These are phyloP conservation scores for Thymelicus sylvestris DNA, from an alignment of 2,888 invertebrate genomes.

Conservation along the genomic window DNA sequence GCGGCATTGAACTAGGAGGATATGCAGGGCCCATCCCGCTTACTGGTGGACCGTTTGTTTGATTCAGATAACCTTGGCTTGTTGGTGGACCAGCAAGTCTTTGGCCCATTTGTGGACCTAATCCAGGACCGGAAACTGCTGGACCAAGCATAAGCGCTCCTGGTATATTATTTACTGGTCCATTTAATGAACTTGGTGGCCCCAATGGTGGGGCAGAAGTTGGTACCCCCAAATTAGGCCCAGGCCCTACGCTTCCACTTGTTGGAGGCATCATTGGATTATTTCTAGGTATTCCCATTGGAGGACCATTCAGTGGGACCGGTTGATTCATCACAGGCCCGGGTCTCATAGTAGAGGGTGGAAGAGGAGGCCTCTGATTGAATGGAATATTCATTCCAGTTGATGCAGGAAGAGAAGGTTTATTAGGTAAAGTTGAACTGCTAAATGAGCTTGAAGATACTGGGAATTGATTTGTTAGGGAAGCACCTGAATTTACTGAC, in stretches of 20 bases:
- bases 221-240: constrained; percentile 37
- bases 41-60: constrained; percentile 31
- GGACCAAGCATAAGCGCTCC: constrained; percentile 9
- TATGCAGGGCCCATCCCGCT: constrained; percentile 39
- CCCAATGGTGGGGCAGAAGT: constrained; percentile 42
- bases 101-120: constrained; percentile 41
- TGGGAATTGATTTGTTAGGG: constrained; percentile 49
- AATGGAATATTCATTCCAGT: constrained; percentile 42
- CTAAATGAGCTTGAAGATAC: constrained; percentile 54
- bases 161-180: constrained; percentile 40
- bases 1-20: constrained; percentile 44
- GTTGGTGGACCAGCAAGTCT: constrained; percentile 37
- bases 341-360: constrained; percentile 50
- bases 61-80: constrained; percentile 25
- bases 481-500: constrained; percentile 4
- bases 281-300: constrained; percentile 56
- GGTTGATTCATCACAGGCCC: constrained; percentile 56
- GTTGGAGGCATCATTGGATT: constrained; percentile 59
- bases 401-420: constrained; percentile 48
- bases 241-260: constrained; percentile 47
- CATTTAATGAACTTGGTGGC: constrained; percentile 46
- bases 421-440: constrained; percentile 47
- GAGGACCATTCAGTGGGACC: constrained; percentile 54
- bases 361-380: constrained; percentile 46
- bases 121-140: constrained; percentile 36